Evolutionary conservation across 2,113 vertebrate genomes (phyloP).

Genomic region (Plotosus lineatus): DNA sequence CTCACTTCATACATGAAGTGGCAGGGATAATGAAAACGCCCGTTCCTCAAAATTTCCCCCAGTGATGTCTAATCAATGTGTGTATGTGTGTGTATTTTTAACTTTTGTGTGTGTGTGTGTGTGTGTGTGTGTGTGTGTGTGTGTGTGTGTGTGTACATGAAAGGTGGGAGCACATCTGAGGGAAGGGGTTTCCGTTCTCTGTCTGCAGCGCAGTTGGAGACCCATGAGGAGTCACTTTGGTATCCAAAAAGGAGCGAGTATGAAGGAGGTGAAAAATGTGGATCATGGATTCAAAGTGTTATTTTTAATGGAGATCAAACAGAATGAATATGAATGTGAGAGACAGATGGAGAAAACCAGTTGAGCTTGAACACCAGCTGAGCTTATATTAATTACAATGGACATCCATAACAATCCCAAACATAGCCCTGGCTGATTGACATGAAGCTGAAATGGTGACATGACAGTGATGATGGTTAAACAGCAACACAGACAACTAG

Average conservation of each 20-base stretch:
- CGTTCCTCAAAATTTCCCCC: slow-evolving; percentile 50
- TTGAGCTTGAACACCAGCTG: slow-evolving; percentile 9
- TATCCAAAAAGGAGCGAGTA: slow-evolving; percentile 46
- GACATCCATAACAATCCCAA: slow-evolving; percentile 22
- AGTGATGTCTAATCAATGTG: slow-evolving; percentile 34
- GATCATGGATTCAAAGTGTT: neutral
- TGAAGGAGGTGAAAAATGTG: slow-evolving; percentile 17
- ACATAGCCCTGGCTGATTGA: neutral
- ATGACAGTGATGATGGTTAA: slow-evolving; percentile 3
- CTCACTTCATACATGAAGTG: slow-evolving; percentile 62
- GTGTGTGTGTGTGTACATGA: slow-evolving; percentile 12
- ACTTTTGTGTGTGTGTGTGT: neutral
- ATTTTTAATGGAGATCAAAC: slow-evolving; percentile 23
- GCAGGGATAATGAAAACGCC: slow-evolving; percentile 45
- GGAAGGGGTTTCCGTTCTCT: slow-evolving; percentile 10
- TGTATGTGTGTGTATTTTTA: slow-evolving; percentile 19
- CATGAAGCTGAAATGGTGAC: slow-evolving; percentile 24
- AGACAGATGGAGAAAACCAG: slow-evolving; percentile 7
- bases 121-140: slow-evolving; percentile 10
- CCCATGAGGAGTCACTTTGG: slow-evolving; percentile 56
- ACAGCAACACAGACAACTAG: neutral
- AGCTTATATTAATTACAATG: slow-evolving; percentile 27
- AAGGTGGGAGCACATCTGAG: neutral
- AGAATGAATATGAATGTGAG: slow-evolving; percentile 34
- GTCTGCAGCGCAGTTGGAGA: slow-evolving; percentile 19